Percentiles rank a stretch among this genome's conserved stretches.
These are phyloP conservation scores for Thalassarche chlororhynchos DNA, from an alignment of 2,113 vertebrate genomes.

Conservation along the genomic window DNA sequence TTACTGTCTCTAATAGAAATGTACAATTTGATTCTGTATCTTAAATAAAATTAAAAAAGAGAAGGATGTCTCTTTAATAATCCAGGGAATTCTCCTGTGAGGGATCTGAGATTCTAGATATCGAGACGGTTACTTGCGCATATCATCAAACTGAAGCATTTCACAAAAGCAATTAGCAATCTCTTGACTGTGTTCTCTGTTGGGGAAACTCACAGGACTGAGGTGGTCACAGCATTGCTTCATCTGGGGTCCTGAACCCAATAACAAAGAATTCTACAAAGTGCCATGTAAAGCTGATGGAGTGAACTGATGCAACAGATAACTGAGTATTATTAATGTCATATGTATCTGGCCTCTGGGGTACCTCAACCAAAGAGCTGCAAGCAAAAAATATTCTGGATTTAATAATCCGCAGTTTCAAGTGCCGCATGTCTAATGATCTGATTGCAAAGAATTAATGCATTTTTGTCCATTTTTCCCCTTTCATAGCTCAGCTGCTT, in stretches of 20 bases:
- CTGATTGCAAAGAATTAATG: background rate
- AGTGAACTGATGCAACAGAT: background rate
- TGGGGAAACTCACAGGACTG: background rate
- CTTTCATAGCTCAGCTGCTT: background rate
- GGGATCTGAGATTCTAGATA: background rate
- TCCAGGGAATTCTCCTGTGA: background rate
- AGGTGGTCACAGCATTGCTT: background rate
- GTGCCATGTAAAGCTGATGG: background rate
- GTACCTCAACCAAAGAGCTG: background rate
- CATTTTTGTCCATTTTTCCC: background rate
- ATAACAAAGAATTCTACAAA: background rate
- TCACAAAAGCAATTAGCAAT: slow-evolving; percentile 2
- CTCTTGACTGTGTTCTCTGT: background rate
- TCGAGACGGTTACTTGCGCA: background rate
- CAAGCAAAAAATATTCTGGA: background rate
- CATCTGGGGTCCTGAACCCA: background rate
- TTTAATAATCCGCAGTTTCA: background rate
- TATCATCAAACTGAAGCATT: background rate
- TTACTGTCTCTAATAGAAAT: background rate
- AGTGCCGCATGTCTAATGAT: background rate
- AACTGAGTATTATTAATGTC: background rate
- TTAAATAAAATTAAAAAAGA: background rate
- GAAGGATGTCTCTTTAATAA: background rate
- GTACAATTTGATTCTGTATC: background rate
- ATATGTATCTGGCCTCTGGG: background rate